phyloP scores from a whole-genome alignment of 2,113 vertebrate genomes.

The Herpetotheres cachinnans region DNA sequence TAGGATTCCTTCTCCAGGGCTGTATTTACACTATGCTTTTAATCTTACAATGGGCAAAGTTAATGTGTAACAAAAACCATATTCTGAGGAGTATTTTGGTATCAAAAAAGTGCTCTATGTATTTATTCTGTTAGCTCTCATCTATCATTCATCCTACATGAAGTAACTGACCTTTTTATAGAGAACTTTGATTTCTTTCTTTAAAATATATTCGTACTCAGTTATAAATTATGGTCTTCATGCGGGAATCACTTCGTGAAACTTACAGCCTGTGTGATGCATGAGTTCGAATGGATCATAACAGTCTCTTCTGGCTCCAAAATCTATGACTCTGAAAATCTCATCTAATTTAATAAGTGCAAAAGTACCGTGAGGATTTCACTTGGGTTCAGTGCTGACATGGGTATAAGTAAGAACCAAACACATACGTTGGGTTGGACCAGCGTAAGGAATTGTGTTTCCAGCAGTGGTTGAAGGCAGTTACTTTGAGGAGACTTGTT shows the following conservation, averaged over 20 bases:
- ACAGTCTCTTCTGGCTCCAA: not conserved
- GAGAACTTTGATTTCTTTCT: not conserved
- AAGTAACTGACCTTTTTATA: not conserved
- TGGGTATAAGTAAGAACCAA: not conserved
- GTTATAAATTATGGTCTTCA: not conserved
- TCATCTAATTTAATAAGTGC: not conserved
- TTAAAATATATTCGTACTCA: not conserved
- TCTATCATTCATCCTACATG: not conserved
- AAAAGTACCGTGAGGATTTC: not conserved
- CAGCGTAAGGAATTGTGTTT: not conserved
- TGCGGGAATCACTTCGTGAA: not conserved
- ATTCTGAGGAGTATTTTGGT: not conserved
- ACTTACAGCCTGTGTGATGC: not conserved
- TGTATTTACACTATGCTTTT: not conserved
- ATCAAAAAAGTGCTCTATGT: not conserved
- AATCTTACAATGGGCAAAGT: not conserved
- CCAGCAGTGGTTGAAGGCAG: not conserved
- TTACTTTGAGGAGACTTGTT: not conserved
- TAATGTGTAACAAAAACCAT: not conserved
- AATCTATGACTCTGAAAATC: not conserved
- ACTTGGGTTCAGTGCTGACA: not conserved
- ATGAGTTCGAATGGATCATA: not conserved
- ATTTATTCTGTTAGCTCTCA: not conserved
- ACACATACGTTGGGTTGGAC: accelerated
- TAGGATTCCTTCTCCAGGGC: not conserved